phyloP scores from a whole-genome alignment of 2,888 invertebrate genomes.

The Nemapogon koenigi region DNA sequence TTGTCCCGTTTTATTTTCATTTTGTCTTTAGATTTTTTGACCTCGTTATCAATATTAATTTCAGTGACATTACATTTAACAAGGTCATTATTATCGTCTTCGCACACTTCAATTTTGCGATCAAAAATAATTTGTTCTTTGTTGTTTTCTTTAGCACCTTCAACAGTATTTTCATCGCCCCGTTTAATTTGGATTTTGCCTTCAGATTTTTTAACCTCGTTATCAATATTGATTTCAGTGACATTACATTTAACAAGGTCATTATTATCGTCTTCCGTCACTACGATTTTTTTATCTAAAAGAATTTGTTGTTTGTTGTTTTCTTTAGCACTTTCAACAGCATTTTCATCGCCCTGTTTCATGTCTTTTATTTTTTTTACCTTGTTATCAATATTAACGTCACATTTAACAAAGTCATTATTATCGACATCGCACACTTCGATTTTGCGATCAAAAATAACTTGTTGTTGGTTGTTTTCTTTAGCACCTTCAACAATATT shows the following conservation, averaged over 20 bases:
- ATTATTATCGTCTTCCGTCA: background rate
- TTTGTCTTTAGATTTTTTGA: no score
- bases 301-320: background rate
- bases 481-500: background rate
- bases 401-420: background rate
- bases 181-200: no score
- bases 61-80: no score
- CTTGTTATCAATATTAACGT: background rate
- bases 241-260: background rate
- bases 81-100: no score
- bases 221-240: background rate
- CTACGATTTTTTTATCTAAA: background rate
- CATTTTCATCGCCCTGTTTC: background rate
- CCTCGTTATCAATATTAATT: no score
- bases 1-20: no score
- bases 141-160: background rate
- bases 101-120: no score
- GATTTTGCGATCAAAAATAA: background rate
- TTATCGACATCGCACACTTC: background rate
- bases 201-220: background rate
- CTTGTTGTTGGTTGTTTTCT: background rate
- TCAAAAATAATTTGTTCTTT: no score
- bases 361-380: slow-evolving; percentile 1
- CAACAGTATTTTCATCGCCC: background rate
- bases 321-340: background rate